Evolutionary conservation across 2,888 invertebrate genomes (phyloP).

Genomic region (Hymenopus coronatus): DNA sequence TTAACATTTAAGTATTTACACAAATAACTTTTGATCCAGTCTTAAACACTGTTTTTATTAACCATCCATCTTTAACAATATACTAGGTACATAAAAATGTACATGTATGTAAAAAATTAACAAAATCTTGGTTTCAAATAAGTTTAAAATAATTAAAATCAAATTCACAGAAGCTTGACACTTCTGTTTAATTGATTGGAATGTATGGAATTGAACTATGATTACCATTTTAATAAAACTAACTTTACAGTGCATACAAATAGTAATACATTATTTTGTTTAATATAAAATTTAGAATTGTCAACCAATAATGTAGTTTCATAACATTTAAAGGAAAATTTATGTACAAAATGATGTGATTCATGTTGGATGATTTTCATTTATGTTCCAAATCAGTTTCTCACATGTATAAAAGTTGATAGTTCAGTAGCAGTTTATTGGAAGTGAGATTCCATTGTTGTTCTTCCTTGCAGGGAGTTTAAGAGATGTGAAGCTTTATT

Average conservation of each 20-base stretch:
- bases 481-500: neutral
- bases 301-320: neutral
- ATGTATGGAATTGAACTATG: neutral
- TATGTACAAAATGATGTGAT: neutral
- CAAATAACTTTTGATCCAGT: neutral
- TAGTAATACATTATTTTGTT: neutral
- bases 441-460: neutral
- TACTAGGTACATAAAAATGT: neutral
- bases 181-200: neutral
- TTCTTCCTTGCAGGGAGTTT: neutral
- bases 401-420: neutral
- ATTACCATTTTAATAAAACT: neutral
- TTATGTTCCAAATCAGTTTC: neutral
- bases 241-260: neutral
- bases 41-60: slow-evolving; percentile 39
- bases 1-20: too few relatives aligned
- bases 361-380: neutral
- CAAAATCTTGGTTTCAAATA: neutral
- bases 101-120: neutral
- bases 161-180: neutral
- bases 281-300: neutral
- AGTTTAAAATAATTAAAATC: neutral
- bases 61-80: slow-evolving; percentile 49
- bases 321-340: neutral
- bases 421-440: neutral